A percentile compares a stretch with the other conserved stretches of the same genome.
Evolutionary conservation across 2,113 vertebrate genomes (phyloP).

Genomic region (Macrotis lagotis): DNA sequence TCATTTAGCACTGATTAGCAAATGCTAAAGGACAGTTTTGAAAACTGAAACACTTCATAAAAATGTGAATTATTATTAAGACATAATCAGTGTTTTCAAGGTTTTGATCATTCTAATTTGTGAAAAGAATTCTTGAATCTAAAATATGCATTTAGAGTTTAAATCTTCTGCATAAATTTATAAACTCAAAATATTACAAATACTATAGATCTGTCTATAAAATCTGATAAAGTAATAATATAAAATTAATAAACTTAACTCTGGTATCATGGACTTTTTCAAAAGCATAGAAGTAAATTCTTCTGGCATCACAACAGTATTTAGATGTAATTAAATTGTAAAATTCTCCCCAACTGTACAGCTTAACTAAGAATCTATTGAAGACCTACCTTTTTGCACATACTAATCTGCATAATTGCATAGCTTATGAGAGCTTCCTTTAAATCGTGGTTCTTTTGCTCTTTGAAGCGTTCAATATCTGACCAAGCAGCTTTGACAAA

Average conservation of each 20-base stretch:
- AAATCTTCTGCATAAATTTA: slow-evolving; percentile 3
- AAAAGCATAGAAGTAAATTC: slow-evolving; percentile 26
- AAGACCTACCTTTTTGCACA: slow-evolving; percentile 95
- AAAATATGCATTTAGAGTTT: slow-evolving; percentile 35
- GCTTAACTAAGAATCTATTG: not conserved
- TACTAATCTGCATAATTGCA: slow-evolving; percentile 98
- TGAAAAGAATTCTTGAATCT: slow-evolving; percentile 9
- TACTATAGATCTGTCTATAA: slow-evolving; percentile 29
- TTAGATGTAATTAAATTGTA: not conserved
- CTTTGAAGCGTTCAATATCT: slow-evolving; percentile 95
- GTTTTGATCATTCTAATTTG: not conserved
- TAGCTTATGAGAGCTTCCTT: slow-evolving; percentile 97
- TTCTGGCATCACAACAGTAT: not conserved
- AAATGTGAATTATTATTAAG: not conserved
- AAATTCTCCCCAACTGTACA: not conserved
- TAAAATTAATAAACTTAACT: not conserved
- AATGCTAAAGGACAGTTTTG: not conserved
- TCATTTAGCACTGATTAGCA: not conserved
- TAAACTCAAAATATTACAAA: slow-evolving; percentile 21
- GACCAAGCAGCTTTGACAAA: slow-evolving; percentile 94
- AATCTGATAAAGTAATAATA: slow-evolving; percentile 14
- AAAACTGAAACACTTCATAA: not conserved
- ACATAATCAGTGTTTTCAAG: not conserved
- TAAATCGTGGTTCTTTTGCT: slow-evolving; percentile 95
- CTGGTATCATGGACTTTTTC: not conserved